Evolutionary conservation across 2,113 vertebrate genomes (phyloP).

Genomic region (Maylandia zebra): DNA sequence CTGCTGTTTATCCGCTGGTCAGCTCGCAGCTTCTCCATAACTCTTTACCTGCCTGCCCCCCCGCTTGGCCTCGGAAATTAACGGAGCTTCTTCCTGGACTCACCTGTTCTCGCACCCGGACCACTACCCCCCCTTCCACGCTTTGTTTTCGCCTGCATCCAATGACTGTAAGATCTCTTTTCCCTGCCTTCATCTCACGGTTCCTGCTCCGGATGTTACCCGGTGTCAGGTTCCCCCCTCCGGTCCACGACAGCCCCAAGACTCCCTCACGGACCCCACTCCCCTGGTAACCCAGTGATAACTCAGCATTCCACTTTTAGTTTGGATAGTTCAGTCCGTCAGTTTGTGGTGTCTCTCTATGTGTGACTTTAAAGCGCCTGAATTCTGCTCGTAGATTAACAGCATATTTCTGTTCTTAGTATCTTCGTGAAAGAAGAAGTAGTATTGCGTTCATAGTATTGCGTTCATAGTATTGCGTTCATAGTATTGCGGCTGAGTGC

Average conservation of each 20-base stretch:
- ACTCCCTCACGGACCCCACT: background rate
- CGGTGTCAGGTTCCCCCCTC: background rate
- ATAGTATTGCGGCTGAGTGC: background rate
- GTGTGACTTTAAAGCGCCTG: background rate
- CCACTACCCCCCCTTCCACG: background rate
- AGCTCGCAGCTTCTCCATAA: background rate
- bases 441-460: background rate
- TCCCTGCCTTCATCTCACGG: background rate
- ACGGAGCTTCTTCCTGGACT: background rate
- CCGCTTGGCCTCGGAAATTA: too few relatives aligned
- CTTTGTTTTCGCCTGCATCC: background rate
- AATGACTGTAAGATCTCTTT: background rate
- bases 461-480: fast-evolving
- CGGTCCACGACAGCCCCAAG: background rate
- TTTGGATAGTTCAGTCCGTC: fast-evolving
- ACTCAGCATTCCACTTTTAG: background rate
- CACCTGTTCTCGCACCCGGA: background rate
- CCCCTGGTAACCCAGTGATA: background rate
- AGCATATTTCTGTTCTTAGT: background rate
- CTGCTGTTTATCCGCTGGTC: fast-evolving
- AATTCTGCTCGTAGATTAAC: fast-evolving
- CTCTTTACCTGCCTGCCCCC: too few relatives aligned
- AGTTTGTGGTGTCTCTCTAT: background rate
- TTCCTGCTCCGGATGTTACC: background rate
- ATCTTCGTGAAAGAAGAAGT: background rate